phyloP scores from a whole-genome alignment of 2,888 invertebrate species.

The Thereva unica region DNA sequence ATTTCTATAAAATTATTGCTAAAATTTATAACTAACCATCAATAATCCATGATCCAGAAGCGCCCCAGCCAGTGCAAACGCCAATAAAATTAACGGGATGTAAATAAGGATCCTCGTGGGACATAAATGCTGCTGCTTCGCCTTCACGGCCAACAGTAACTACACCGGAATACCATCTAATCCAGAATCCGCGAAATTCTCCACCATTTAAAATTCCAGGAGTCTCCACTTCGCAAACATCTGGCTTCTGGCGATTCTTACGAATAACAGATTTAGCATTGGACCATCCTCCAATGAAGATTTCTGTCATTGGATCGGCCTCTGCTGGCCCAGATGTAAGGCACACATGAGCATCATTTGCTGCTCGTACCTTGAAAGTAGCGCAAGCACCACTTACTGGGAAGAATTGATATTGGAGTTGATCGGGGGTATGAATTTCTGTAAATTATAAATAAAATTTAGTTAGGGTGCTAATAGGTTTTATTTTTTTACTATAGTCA shows the following conservation, averaged over 20 bases:
- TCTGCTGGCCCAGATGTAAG: constrained; percentile 73
- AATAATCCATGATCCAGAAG: constrained; percentile 78
- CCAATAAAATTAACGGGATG: constrained; percentile 76
- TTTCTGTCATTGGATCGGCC: constrained; percentile 78
- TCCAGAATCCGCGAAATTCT: constrained; percentile 83
- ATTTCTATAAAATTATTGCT: not conserved
- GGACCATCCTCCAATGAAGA: constrained; percentile 88
- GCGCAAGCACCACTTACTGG: constrained; percentile 70
- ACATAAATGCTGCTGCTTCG: constrained; percentile 72
- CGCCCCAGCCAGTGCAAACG: constrained; percentile 86
- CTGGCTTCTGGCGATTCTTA: constrained; percentile 75
- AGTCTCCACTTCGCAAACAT: constrained; percentile 71
- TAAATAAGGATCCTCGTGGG: constrained; percentile 71
- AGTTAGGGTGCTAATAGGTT: not conserved
- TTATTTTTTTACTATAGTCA: too few species aligned
- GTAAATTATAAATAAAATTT: constrained; percentile 51
- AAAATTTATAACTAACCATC: constrained; percentile 64
- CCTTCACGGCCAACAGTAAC: constrained; percentile 75
- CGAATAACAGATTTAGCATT: constrained; percentile 84
- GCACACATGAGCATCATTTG: constrained; percentile 85
- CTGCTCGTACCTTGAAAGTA: constrained; percentile 77
- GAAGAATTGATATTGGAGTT: constrained; percentile 80
- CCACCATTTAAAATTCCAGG: constrained; percentile 72
- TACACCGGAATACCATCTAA: constrained; percentile 72
- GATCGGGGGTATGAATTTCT: constrained; percentile 80